These are phyloP conservation scores for Drosophila incognita DNA, from an alignment of 2,888 invertebrate species.

Conservation along the genomic window DNA sequence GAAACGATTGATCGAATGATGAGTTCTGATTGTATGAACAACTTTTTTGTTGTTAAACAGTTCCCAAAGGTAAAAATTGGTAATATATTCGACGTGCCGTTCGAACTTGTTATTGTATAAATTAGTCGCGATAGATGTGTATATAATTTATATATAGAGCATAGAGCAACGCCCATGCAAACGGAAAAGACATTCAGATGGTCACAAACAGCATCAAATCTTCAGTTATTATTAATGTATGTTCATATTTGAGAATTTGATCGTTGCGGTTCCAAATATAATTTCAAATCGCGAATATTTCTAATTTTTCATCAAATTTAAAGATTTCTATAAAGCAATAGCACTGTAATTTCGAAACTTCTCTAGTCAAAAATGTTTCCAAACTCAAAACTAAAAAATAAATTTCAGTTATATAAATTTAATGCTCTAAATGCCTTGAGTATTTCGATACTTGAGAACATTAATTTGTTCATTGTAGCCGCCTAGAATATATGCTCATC, in stretches of 20 bases:
- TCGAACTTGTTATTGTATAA: conserved; percentile 28
- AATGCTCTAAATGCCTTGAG: background rate
- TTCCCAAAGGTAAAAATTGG: background rate
- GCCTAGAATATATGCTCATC: background rate
- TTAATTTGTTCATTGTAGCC: background rate
- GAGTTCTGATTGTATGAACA: background rate
- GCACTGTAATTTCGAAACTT: background rate
- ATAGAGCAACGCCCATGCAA: conserved; percentile 42
- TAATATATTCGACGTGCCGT: conserved; percentile 22
- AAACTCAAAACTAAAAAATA: background rate
- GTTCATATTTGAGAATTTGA: background rate
- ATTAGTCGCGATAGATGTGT: conserved; percentile 23
- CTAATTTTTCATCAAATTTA: background rate
- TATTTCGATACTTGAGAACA: background rate
- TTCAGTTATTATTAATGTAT: background rate
- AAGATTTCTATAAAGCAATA: background rate
- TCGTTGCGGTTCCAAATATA: background rate
- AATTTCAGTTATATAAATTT: background rate
- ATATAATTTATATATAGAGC: conserved; percentile 39
- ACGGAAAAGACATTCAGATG: conserved; percentile 33
- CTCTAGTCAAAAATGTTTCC: background rate
- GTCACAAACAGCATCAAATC: conserved; percentile 3
- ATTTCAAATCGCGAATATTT: background rate
- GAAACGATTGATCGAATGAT: background rate
- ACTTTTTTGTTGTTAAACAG: background rate